phyloP scores from a whole-genome alignment of 1,140 invertebrate species.

The Lasioglossum baleicum region DNA sequence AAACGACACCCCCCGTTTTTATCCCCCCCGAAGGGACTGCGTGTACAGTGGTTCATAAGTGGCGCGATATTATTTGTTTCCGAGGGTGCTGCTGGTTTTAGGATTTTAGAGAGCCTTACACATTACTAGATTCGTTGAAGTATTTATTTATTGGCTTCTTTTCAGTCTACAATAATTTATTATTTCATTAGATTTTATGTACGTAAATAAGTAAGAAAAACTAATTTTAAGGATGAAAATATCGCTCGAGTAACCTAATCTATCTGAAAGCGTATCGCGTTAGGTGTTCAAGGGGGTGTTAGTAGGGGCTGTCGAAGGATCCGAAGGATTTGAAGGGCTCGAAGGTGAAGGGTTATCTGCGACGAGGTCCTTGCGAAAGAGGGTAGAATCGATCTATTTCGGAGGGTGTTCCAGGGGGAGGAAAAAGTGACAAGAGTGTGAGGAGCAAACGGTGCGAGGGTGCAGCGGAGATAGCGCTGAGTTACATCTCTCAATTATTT shows the following conservation, averaged over 20 bases:
- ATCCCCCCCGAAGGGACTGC: too few relatives aligned
- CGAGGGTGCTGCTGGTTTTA: too few relatives aligned
- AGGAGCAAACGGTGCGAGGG: conserved; percentile 58
- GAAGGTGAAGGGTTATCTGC: conserved; percentile 9
- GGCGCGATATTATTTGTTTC: too few relatives aligned
- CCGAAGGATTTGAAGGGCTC: not conserved
- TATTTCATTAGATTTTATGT: too few relatives aligned
- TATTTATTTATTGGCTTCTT: too few relatives aligned
- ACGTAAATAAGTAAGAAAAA: too few relatives aligned
- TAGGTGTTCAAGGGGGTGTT: not conserved
- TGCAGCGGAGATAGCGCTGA: conserved; percentile 75
- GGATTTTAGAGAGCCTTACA: too few relatives aligned
- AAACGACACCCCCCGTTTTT: too few relatives aligned
- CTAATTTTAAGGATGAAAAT: not conserved
- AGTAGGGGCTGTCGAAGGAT: not conserved
- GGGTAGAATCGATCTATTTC: conserved; percentile 40
- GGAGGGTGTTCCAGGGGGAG: conserved; percentile 11
- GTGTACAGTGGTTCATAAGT: too few relatives aligned
- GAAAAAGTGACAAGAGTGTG: conserved; percentile 50
- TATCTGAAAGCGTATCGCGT: not conserved
- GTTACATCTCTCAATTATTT: conserved; percentile 80
- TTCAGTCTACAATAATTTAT: too few relatives aligned
- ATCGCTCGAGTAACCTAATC: not conserved
- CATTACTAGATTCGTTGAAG: too few relatives aligned
- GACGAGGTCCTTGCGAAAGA: conserved; percentile 2